Evolutionary conservation across 2,797 vertebrate genomes (phyloP), one percentile per base, ranked within the genome.

Genomic region (Coracias cyanogaster): DNA sequence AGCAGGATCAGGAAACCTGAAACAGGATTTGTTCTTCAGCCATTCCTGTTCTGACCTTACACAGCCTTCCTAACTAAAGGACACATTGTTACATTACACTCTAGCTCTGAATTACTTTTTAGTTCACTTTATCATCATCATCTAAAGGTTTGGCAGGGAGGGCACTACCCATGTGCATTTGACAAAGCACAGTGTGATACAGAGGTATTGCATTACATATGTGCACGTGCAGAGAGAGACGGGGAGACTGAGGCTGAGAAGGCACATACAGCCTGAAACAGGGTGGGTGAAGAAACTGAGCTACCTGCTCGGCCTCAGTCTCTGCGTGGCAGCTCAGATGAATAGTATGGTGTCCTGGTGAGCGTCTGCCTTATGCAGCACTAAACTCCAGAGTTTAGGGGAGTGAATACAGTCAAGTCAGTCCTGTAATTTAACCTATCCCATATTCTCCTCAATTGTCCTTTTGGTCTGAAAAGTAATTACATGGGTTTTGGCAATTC

Each of bases 331-430:
- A 90, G 52, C 65, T 55, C 25, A 24, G 31, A 33, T 29, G 37
- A 67, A n/a, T 0, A 2, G 33, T 46, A 31, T 0, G 0, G 19
- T 7, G 24, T 15, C 28, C 48, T 19, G 46, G 18, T 1, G 6
- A 69, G 52, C 2, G 2, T 52, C 39, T 69, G 37, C 33, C 49
- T 73, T 18, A 43, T 3, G 11, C 24, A 43, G n/a, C 0, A 3
- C 31, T 31, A 66, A 80, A 43, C 41, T 43, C 16, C 7, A 7
- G 41, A 66, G 20, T 43, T n/a, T 39, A 29, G 52, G 51, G 12
- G 17, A 91, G 26, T 18, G 35, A 31, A 60, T 62, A 64, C 26
- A 76, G 72, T 21, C 35, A 79, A 76, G 72, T 21, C 35, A 79
- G 45, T 37, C 15, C 7, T 39, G 15, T 28, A 77, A 54, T 49